Evolutionary conservation across 2,888 invertebrate species (phyloP), one percentile per base, ranked within the genome.

Genomic region (Synergus umbraculus): DNA sequence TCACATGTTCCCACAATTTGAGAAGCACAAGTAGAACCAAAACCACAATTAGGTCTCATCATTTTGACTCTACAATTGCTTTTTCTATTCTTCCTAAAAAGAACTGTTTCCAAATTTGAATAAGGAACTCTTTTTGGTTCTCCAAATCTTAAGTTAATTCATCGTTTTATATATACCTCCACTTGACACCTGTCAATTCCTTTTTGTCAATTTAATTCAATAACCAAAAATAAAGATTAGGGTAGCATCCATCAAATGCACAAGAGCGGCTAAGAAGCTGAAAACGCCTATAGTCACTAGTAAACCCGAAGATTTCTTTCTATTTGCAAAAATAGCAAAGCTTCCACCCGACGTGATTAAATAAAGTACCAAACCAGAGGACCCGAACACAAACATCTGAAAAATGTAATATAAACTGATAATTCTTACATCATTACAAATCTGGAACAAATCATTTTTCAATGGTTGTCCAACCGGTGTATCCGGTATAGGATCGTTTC

Each of bases 341-440:
- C 73, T 73, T 73, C 46, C 73, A n/a, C 54, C 73, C n/a, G 49
- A 82, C 10, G 85, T 83, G 4, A 86, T 46, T 8, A 83, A 81
- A 73, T 88, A 91, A 0, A 89, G 69, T 78, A 90, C 29, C 41
- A 86, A 44, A 10, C 90, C 91, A 60, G 90, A 76, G 4, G 89
- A 83, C 73, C 86, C 87, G 76, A 88, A 87, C 8, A 88, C 64
- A 63, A 89, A 83, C 88, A 90, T 89, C 91, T 91, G 83, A 80
- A 78, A 82, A 58, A 73, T 44, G 58, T 60, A 60, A 82, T 60
- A 67, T 22, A 12, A 79, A 44, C 13, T 60, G 13, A 37, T 37
- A n/a, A 73, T 46, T 49, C 29, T 54, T 60, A 22, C 60, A 22
- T 60, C 22, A 22, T 60, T 18, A 18, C 4, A 37, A 37, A 12